phyloP scores from a whole-genome alignment of 2,888 invertebrate genomes.

The Chalcosyrphus nemorum region DNA sequence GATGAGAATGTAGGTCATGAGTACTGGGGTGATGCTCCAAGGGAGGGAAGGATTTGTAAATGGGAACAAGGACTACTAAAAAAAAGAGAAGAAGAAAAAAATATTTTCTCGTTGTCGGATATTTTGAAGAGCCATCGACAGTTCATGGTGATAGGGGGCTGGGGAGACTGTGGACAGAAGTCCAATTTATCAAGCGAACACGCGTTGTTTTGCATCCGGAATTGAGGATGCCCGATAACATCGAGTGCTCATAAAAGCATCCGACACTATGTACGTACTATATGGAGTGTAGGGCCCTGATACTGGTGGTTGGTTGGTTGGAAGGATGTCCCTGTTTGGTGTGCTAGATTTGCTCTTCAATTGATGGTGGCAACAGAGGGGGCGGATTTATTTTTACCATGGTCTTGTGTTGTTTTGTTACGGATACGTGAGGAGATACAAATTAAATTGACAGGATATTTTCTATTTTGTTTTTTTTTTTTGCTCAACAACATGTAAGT shows the following conservation, averaged over 20 bases:
- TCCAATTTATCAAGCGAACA: constrained; percentile 68
- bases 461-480: too few relatives aligned
- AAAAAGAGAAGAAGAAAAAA: constrained; percentile 11
- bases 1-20: constrained; percentile 67
- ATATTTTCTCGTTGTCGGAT: constrained; percentile 5
- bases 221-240: constrained; percentile 58
- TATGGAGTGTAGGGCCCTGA: too few relatives aligned
- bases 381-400: not conserved
- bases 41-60: constrained; percentile 59
- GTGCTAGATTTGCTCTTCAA: not conserved
- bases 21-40: not conserved
- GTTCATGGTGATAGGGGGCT: constrained; percentile 27
- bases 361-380: not conserved
- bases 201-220: constrained; percentile 59
- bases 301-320: too few relatives aligned
- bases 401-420: constrained; percentile 28
- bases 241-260: constrained; percentile 62
- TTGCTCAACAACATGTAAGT: too few relatives aligned
- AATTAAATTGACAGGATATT: constrained; percentile 25
- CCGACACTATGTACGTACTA: constrained; percentile 32
- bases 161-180: constrained; percentile 3
- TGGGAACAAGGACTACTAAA: constrained; percentile 62
- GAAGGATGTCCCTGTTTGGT: not conserved
- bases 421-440: constrained; percentile 8
- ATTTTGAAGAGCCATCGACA: constrained; percentile 66